Evolutionary conservation across 2,797 vertebrate genomes (phyloP).

Genomic region (Macropus fuliginosus): DNA sequence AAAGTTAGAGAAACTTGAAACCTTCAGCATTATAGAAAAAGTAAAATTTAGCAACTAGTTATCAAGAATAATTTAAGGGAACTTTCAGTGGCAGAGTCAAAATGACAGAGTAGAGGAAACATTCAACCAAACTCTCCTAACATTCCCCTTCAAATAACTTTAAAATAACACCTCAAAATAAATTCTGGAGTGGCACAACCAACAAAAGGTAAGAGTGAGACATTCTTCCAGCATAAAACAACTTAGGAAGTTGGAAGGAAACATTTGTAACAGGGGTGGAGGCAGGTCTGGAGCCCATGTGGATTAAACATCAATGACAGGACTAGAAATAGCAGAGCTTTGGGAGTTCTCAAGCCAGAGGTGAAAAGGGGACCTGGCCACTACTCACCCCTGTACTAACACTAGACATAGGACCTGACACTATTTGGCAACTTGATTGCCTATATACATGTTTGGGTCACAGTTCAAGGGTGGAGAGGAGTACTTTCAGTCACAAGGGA

Average conservation of each 20-base stretch:
- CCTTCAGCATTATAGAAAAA: neutral
- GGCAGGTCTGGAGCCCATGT: neutral
- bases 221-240: neutral
- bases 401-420: neutral
- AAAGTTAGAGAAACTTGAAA: neutral
- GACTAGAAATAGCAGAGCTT: neutral
- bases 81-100: neutral
- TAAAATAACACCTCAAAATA: neutral
- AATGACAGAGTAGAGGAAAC: neutral
- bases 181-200: neutral
- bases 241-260: neutral
- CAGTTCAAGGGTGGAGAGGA: neutral
- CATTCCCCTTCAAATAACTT: neutral
- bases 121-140: neutral
- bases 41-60: neutral
- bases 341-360: neutral
- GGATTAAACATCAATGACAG: neutral
- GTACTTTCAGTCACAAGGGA: neutral
- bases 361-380: neutral
- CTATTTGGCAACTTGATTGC: neutral
- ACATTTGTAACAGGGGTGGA: neutral
- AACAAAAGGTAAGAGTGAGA: neutral
- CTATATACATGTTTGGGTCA: neutral
- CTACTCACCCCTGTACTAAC: neutral
- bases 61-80: neutral